Evolutionary conservation across 2,888 invertebrate genomes (phyloP).

Genomic region (Morpho deidamia): DNA sequence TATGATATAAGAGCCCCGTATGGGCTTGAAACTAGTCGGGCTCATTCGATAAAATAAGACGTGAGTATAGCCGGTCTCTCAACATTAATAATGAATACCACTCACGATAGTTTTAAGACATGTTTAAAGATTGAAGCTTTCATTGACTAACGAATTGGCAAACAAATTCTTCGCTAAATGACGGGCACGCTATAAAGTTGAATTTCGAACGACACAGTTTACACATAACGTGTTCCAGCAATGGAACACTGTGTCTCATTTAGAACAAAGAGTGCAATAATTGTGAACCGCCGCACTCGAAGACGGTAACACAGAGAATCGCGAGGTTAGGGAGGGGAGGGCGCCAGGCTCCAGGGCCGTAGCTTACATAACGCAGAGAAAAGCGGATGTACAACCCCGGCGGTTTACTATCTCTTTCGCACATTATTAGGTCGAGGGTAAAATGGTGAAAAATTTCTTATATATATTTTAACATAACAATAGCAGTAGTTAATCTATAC

Average conservation of each 20-base stretch:
- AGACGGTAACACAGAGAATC: constrained; percentile 13
- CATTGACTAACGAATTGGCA: background rate
- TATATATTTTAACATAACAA: background rate
- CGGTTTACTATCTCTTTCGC: constrained; percentile 54
- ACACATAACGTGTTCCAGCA: constrained; percentile 8
- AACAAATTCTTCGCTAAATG: constrained; percentile 6
- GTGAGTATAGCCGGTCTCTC: too few relatives aligned
- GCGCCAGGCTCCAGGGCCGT: constrained; percentile 69
- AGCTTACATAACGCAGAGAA: constrained; percentile 74
- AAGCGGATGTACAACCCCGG: constrained; percentile 66
- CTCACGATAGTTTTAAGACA: too few relatives aligned
- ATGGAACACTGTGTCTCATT: constrained; percentile 23
- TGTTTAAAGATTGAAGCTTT: too few relatives aligned
- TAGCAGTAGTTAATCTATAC: too few relatives aligned
- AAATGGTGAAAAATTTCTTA: constrained; percentile 33
- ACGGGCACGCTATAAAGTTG: background rate
- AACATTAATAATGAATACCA: too few relatives aligned
- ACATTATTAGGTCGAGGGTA: constrained; percentile 36
- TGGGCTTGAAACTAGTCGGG: too few relatives aligned
- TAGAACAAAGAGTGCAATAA: constrained; percentile 22
- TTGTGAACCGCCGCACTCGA: constrained; percentile 11
- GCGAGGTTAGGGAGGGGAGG: constrained; percentile 28
- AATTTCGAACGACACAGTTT: constrained; percentile 1
- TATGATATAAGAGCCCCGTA: too few relatives aligned
- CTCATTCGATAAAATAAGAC: too few relatives aligned